A percentile compares a stretch with the other conserved stretches of the same genome.
Conservation (phyloP, 2,113 vertebrate species). For the Aspiorhynchus laticeps region DNA sequence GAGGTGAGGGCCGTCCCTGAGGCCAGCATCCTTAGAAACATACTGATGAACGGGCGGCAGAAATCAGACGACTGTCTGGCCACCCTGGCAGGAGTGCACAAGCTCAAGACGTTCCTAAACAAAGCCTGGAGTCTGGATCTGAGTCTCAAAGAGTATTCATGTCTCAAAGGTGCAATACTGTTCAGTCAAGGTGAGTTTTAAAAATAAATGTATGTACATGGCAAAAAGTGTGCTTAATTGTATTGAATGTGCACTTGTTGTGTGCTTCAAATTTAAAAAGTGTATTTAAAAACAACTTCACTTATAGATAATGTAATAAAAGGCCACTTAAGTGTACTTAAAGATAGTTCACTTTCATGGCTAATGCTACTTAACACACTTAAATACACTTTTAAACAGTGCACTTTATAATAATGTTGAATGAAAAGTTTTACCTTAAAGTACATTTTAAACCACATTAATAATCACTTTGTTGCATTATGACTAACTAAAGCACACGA, state of each 20-base stretch:
- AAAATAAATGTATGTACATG: not conserved
- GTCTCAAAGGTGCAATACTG: slow-evolving; percentile 81
- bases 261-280: not conserved
- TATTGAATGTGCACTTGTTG: not conserved
- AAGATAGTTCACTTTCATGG: not conserved
- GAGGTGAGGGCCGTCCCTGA: slow-evolving; percentile 78
- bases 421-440: not conserved
- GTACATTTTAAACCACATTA: not conserved
- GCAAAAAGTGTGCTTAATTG: not conserved
- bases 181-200: slow-evolving; percentile 82
- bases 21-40: slow-evolving; percentile 82
- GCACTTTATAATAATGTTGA: not conserved
- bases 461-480: not conserved
- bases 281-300: not conserved
- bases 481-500: not conserved
- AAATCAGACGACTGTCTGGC: slow-evolving; percentile 60
- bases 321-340: not conserved
- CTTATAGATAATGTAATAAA: not conserved
- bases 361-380: not conserved
- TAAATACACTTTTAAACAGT: not conserved
- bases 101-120: slow-evolving; percentile 77
- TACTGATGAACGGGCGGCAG: slow-evolving; percentile 72
- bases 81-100: slow-evolving; percentile 72
- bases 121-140: slow-evolving; percentile 80
- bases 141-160: slow-evolving; percentile 80